These are phyloP conservation scores for Heterotis niloticus DNA, from an alignment of 2,113 vertebrate species.

Conservation along the genomic window DNA sequence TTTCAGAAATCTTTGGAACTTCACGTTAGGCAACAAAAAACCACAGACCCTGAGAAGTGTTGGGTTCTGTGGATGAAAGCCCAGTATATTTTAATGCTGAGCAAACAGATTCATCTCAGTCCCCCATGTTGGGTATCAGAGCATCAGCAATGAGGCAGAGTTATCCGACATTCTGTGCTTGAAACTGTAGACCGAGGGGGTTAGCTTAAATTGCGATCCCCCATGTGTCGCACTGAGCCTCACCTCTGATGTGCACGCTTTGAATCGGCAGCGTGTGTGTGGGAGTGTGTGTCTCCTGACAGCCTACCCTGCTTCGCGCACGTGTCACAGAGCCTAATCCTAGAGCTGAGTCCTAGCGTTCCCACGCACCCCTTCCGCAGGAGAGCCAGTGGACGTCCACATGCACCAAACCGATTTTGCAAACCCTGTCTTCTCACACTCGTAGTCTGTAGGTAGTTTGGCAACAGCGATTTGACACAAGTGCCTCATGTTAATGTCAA, in stretches of 20 bases:
- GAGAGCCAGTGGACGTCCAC: too few species aligned
- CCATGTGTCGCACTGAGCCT: background rate
- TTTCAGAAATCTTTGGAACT: too few species aligned
- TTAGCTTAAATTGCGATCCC: background rate
- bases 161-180: background rate
- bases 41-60: too few species aligned
- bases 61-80: background rate
- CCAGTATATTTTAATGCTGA: background rate
- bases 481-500: too few species aligned
- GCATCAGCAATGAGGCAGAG: conserved; percentile 4
- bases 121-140: background rate
- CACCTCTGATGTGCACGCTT: background rate
- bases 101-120: background rate
- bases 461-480: too few species aligned
- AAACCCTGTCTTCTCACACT: too few species aligned
- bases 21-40: too few species aligned
- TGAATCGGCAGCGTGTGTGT: background rate
- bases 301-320: background rate
- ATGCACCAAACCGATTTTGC: too few species aligned
- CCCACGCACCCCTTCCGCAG: background rate
- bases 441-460: too few species aligned
- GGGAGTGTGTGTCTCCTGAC: background rate
- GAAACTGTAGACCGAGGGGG: background rate
- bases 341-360: background rate
- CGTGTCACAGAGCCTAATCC: background rate